A percentile compares a stretch with the other conserved stretches of the same genome.
Conservation (phyloP, 2,888 invertebrate species). For the Drosophila histrio region DNA sequence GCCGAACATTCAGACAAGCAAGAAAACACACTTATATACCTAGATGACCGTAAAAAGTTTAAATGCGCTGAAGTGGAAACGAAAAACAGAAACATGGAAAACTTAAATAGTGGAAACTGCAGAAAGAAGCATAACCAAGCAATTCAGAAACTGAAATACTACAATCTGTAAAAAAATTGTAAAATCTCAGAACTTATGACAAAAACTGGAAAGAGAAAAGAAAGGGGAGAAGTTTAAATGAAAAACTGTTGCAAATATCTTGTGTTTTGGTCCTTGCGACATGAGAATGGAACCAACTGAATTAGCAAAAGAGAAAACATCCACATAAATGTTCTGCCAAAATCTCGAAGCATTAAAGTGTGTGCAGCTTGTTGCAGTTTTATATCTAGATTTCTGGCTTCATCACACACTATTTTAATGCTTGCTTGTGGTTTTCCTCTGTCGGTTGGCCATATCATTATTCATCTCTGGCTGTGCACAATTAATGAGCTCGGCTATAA, state of each 20-base stretch:
- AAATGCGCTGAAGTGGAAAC: conserved; percentile 42
- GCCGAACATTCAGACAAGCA: not conserved
- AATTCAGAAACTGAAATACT: conserved; percentile 34
- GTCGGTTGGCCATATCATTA: conserved; percentile 32
- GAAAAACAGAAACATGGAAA: conserved; percentile 5
- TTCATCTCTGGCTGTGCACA: conserved; percentile 52
- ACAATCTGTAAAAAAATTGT: conserved; percentile 40
- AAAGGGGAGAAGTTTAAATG: conserved; percentile 1
- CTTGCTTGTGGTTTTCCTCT: not conserved
- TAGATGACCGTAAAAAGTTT: conserved; percentile 59
- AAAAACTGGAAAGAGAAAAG: not conserved
- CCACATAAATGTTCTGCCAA: conserved; percentile 17
- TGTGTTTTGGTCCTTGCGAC: conserved; percentile 14
- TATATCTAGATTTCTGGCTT: conserved; percentile 35
- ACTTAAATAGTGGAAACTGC: conserved; percentile 20
- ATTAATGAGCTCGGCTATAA: conserved; percentile 50
- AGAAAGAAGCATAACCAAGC: conserved; percentile 35
- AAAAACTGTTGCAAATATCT: conserved; percentile 35
- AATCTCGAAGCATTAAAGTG: conserved; percentile 9
- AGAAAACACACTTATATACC: conserved; percentile 35
- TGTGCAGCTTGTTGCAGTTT: conserved; percentile 25
- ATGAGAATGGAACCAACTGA: conserved; percentile 15
- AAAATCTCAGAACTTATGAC: conserved; percentile 8
- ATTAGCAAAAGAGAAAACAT: not conserved
- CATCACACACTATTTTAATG: conserved; percentile 27